These are phyloP conservation scores for Cherax quadricarinatus DNA, from an alignment of 1,140 invertebrate genomes.

Conservation along the genomic window DNA sequence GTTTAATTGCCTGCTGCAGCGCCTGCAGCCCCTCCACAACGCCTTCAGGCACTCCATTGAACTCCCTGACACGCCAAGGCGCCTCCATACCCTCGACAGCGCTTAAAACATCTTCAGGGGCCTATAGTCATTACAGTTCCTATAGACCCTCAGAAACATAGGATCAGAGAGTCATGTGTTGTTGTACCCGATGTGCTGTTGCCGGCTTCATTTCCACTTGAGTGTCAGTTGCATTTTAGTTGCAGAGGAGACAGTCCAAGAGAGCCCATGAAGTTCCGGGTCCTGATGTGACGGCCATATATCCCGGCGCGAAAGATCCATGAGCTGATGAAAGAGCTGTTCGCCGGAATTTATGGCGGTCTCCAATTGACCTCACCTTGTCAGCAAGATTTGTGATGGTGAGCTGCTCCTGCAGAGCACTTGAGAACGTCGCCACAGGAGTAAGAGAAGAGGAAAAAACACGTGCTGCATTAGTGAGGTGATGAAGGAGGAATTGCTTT, in stretches of 20 bases:
- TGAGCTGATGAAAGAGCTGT: conserved; percentile 3
- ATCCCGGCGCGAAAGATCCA: neutral
- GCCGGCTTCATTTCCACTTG: neutral
- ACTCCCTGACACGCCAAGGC: no score
- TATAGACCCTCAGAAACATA: no score
- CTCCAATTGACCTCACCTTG: neutral
- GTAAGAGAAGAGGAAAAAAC: neutral
- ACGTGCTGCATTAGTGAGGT: neutral
- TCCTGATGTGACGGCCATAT: neutral
- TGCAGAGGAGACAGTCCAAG: neutral
- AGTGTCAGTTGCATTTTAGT: neutral
- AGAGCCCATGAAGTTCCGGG: neutral
- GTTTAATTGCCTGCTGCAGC: neutral
- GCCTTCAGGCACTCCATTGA: neutral
- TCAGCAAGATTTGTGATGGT: neutral
- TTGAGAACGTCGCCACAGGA: neutral
- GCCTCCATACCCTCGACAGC: no score
- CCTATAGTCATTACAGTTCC: no score
- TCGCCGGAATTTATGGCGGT: neutral
- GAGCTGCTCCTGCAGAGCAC: neutral
- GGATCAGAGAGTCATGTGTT: neutral
- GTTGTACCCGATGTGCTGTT: neutral
- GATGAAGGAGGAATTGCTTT: neutral
- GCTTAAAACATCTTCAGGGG: no score
- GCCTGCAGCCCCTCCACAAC: neutral